Evolutionary conservation across 2,888 invertebrate species (phyloP).

Genomic region (Callimorpha dominula): DNA sequence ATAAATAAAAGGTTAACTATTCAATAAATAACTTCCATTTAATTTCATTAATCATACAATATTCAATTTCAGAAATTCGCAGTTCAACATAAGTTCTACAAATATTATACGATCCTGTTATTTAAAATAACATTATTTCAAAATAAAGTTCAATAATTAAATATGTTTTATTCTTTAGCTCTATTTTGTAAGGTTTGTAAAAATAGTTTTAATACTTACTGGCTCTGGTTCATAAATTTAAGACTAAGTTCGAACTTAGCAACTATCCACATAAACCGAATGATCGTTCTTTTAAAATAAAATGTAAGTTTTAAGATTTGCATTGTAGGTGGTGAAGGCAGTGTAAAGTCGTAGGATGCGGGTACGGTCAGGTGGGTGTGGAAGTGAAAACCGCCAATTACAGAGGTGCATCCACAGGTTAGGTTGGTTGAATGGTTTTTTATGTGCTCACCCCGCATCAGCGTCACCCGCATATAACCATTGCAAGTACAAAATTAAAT

Average conservation of each 20-base stretch:
- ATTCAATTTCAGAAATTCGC: no score
- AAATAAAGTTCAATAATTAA: no score
- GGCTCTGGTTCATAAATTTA: neutral
- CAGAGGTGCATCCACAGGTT: conserved; percentile 61
- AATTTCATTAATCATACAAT: no score
- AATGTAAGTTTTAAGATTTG: neutral
- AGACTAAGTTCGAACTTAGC: neutral
- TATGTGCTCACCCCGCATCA: conserved; percentile 20
- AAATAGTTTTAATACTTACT: neutral
- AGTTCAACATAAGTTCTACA: no score
- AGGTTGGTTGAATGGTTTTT: conserved; percentile 38
- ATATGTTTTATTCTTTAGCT: no score
- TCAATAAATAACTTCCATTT: no score
- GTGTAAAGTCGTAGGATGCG: conserved; percentile 41
- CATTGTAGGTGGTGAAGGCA: conserved; percentile 20
- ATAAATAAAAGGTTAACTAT: no score
- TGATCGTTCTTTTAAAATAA: neutral
- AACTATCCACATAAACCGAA: neutral
- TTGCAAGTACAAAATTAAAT: neutral
- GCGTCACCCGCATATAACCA: neutral
- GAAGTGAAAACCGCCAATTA: conserved; percentile 67
- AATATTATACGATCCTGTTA: no score
- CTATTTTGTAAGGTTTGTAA: neutral
- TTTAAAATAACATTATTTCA: no score
- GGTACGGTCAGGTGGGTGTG: conserved; percentile 44